phyloP scores from a whole-genome alignment of 2,797 vertebrate genomes.

The Myotis findleyi region DNA sequence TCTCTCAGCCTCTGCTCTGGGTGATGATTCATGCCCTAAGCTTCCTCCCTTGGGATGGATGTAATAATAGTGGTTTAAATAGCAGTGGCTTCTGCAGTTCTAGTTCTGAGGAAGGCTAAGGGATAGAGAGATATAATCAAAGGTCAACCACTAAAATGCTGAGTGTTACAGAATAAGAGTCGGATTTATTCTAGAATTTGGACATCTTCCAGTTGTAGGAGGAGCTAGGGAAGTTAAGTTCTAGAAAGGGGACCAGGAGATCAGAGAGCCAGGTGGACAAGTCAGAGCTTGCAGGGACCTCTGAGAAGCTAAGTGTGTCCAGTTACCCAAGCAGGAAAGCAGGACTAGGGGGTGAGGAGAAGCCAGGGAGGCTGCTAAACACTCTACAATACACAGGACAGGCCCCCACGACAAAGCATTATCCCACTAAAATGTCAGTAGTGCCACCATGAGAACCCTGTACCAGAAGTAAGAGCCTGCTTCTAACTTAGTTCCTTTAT shows the following conservation, averaged over 20 bases:
- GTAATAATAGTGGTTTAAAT: conserved; percentile 1
- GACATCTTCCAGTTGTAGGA: neutral
- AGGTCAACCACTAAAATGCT: neutral
- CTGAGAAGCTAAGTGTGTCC: neutral
- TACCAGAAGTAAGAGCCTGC: neutral
- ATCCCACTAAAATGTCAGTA: neutral
- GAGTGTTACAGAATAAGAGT: neutral
- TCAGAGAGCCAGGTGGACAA: neutral
- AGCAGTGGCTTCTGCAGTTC: conserved; percentile 1
- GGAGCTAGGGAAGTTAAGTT: neutral
- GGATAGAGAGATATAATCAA: neutral
- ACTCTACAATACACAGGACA: neutral
- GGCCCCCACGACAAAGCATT: neutral
- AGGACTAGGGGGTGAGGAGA: neutral
- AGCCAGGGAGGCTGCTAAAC: neutral
- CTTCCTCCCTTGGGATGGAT: neutral
- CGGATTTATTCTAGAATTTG: neutral
- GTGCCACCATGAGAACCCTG: neutral
- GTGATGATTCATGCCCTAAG: conserved; percentile 37
- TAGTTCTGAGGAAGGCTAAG: neutral
- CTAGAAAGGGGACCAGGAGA: neutral
- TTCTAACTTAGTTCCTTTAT: neutral
- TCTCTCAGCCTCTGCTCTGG: neutral
- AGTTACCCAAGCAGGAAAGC: neutral
- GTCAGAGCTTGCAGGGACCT: neutral